phyloP scores from a whole-genome alignment of 2,113 vertebrate species.

The Campylorhamphus procurvoides region DNA sequence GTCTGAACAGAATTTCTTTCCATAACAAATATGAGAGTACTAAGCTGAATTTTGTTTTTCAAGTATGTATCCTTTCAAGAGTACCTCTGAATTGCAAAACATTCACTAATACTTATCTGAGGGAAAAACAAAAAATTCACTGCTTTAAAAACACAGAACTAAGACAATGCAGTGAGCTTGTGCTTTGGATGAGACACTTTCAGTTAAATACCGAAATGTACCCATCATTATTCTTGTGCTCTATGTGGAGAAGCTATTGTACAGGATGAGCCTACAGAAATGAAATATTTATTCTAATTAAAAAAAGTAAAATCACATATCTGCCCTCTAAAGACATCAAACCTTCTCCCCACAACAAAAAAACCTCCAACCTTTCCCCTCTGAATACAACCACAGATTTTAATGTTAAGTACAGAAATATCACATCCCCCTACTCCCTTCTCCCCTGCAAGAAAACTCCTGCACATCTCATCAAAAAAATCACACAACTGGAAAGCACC shows the following conservation, averaged over 20 bases:
- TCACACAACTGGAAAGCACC: not conserved
- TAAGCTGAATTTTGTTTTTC: not conserved
- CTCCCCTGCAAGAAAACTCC: not conserved
- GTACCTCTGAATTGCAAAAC: not conserved
- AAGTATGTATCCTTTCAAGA: not conserved
- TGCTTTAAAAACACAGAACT: not conserved
- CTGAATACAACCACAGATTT: not conserved
- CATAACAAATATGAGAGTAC: not conserved
- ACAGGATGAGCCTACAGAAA: not conserved
- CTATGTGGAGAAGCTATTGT: not conserved
- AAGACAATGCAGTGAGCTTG: not conserved
- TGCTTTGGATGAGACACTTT: not conserved
- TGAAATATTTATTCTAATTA: not conserved
- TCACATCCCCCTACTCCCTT: not conserved
- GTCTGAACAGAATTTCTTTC: not conserved
- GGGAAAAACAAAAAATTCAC: not conserved
- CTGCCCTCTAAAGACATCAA: not conserved
- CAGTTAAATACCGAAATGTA: not conserved
- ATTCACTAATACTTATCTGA: not conserved
- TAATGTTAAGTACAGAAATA: not conserved
- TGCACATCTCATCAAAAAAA: not conserved
- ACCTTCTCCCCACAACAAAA: not conserved
- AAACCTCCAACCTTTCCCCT: accelerated
- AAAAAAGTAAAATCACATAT: not conserved
- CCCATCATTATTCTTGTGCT: not conserved